phyloP scores from a whole-genome alignment of 2,797 vertebrate species.

The Heterohyrax brucei region DNA sequence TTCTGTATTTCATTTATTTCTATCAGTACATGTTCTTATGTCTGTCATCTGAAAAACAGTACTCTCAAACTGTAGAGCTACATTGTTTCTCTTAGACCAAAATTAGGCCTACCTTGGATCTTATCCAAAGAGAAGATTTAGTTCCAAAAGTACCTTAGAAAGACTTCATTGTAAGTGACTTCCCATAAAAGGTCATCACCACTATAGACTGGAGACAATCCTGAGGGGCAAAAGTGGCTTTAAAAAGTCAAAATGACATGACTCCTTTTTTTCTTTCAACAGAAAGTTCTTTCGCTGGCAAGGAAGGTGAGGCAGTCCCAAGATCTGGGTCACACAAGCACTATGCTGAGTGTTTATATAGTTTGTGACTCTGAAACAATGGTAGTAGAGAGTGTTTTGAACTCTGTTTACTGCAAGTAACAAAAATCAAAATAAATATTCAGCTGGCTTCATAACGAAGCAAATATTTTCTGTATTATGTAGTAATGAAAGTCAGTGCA shows the following conservation, averaged over 20 bases:
- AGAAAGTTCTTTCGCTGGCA: conserved; percentile 68
- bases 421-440: conserved; percentile 88
- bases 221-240: conserved; percentile 15
- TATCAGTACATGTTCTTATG: not conserved
- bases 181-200: conserved; percentile 39
- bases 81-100: conserved; percentile 49
- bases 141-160: conserved; percentile 59
- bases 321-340: conserved; percentile 74
- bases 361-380: conserved; percentile 83
- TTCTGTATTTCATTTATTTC: not conserved
- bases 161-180: conserved; percentile 13
- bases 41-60: conserved; percentile 9
- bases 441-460: conserved; percentile 85
- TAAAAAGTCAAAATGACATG: conserved; percentile 68
- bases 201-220: not conserved
- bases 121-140: conserved; percentile 62
- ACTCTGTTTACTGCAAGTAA: conserved; percentile 87
- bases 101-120: conserved; percentile 46
- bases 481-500: conserved; percentile 84
- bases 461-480: conserved; percentile 89
- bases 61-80: conserved; percentile 62
- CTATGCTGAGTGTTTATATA: conserved; percentile 79
- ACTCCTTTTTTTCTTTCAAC: not conserved
- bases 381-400: conserved; percentile 83
- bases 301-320: conserved; percentile 65